Conservation (phyloP, 37 sponge, comb jelly and placozoan genomes). For the Tethya wilhelma region DNA sequence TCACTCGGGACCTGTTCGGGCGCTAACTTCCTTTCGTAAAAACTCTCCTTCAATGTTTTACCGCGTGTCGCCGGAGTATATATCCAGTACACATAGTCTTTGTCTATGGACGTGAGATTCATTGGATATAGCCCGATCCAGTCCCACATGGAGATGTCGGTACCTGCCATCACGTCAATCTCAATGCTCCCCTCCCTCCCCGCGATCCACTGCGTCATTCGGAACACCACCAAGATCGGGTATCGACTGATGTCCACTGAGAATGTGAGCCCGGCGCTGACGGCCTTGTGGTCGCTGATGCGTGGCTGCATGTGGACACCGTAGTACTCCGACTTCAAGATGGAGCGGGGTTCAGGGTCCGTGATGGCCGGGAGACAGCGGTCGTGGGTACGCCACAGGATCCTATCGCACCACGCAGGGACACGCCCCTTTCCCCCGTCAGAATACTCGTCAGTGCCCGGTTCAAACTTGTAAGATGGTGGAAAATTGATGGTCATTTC, state of each 20-base stretch:
- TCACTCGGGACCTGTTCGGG: constrained; percentile 32
- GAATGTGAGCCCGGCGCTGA: constrained; percentile 59
- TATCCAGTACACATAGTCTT: constrained; percentile 51
- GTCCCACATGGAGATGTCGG: constrained; percentile 61
- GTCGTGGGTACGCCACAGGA: constrained; percentile 74
- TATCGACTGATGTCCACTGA: constrained; percentile 26
- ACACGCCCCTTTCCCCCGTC: constrained; percentile 60
- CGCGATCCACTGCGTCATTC: constrained; percentile 45
- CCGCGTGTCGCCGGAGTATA: constrained; percentile 45
- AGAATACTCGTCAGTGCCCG: constrained; percentile 55
- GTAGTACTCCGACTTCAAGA: constrained; percentile 42
- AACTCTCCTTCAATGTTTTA: neutral
- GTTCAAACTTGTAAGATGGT: constrained; percentile 76
- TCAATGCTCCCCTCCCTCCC: constrained; percentile 26
- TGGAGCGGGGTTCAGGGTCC: constrained; percentile 20
- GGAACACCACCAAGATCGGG: constrained; percentile 49
- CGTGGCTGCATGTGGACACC: constrained; percentile 61
- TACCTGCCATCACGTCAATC: constrained; percentile 45
- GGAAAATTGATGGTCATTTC: constrained; percentile 67
- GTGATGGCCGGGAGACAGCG: constrained; percentile 33
- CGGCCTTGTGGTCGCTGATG: constrained; percentile 85
- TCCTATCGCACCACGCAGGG: constrained; percentile 86
- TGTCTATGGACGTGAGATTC: constrained; percentile 47
- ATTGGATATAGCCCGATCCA: constrained; percentile 72
- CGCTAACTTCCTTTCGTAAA: constrained; percentile 15